Base-by-base conservation (phyloP, 2,888 invertebrate genomes). In the Lepidocyrtinus sp. region DNA sequence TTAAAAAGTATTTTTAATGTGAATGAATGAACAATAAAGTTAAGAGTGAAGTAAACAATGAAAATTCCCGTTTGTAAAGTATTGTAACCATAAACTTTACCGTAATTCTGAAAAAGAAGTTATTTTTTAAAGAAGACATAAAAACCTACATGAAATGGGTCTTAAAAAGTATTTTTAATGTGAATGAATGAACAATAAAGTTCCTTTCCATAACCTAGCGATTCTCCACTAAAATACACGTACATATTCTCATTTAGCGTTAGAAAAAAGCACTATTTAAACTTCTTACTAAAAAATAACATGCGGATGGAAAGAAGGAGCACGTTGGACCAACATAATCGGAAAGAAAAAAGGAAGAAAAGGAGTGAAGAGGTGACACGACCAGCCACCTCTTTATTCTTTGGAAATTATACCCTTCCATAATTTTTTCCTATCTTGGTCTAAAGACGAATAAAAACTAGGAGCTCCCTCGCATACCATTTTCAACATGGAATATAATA, bases 381-480 rank as follows among this genome's bases (percentile, higher is more conserved):
- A 22, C 73, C 78, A 78, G 78, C 78, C 78, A 78, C 78, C 78
- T 78, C 78, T 78, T 78, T 78, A 78, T 78, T 73, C 78, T 73
- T 67, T 26, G 46, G 50, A 78, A 78, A 78, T 78, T 78, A 78
- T 68, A 72, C 65, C 77, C 73, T 50, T 63, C 72, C 72, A 68
- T 73, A 72, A 72, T 78, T 62, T 72, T 67, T 69, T 70, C 67
- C 36, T 64, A 22, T 73, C 45, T 45, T 46, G 19, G 26, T 64
- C 21, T 63, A 68, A 9, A 21, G 45, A 67, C 1, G 2, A 64
- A 64, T 26, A 3, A 55, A 5, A 12, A 25, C 9, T n/a, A n/a
- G n/a, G n/a, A n/a, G n/a, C n/a, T n/a, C 26, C 25, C 26, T 24
- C 64, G 61, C 67, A 71, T 63, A 45, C 17, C 55, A 27, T 45